A percentile compares a stretch with the other conserved stretches of the same genome.
These are phyloP conservation scores for Agrochola lota DNA, from an alignment of 2,888 invertebrate genomes.

Conservation along the genomic window DNA sequence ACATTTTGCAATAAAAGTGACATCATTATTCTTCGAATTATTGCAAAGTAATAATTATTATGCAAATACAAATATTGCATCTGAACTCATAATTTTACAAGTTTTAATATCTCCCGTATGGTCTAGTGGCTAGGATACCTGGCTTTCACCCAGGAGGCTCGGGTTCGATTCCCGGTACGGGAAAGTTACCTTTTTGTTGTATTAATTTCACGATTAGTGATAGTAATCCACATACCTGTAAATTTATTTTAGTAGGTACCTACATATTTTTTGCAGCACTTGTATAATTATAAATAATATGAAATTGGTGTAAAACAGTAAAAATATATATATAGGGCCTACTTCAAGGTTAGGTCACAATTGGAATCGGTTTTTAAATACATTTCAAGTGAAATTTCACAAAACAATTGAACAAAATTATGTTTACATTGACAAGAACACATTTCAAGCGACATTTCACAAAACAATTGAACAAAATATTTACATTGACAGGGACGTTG, in stretches of 20 bases:
- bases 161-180: conserved; percentile 92
- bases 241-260: background rate
- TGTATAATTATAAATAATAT: background rate
- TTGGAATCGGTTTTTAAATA: background rate
- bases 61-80: background rate
- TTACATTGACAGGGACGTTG: background rate
- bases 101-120: background rate
- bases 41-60: background rate
- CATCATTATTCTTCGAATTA: background rate
- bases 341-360: background rate
- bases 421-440: background rate
- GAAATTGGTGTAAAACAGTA: background rate
- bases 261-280: background rate
- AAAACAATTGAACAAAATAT: background rate
- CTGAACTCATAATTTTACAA: accelerated
- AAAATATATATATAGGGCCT: no score
- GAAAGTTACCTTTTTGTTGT: background rate
- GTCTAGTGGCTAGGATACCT: conserved; percentile 93
- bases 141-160: conserved; percentile 94
- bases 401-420: background rate
- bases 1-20: background rate
- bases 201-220: background rate
- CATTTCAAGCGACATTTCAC: background rate
- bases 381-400: background rate
- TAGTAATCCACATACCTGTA: background rate